Evolutionary conservation across 2,797 vertebrate species (phyloP).

Genomic region (Coregonus ussuriensis): DNA sequence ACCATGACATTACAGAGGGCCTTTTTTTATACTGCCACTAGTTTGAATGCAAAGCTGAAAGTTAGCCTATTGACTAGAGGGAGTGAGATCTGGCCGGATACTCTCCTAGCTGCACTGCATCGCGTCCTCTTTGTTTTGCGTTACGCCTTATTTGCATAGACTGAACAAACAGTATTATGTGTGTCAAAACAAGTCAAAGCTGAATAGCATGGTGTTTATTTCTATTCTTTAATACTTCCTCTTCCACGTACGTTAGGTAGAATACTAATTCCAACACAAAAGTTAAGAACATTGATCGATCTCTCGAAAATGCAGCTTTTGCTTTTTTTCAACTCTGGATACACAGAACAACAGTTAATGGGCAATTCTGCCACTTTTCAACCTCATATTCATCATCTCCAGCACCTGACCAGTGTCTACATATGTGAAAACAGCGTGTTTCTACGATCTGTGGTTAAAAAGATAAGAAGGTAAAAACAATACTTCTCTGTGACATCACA

Average conservation of each 20-base stretch:
- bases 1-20: conserved; percentile 52
- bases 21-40: too few relatives aligned
- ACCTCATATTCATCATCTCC: too few relatives aligned
- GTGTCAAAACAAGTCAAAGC: neutral
- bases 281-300: too few relatives aligned
- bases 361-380: too few relatives aligned
- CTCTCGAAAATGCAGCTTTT: too few relatives aligned
- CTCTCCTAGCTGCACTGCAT: neutral
- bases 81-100: conserved; percentile 5
- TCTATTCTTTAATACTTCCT: neutral
- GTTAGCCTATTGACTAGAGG: too few relatives aligned
- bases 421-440: too few relatives aligned
- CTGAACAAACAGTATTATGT: conserved; percentile 1
- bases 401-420: too few relatives aligned
- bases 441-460: neutral
- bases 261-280: neutral
- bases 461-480: neutral
- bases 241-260: neutral
- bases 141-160: conserved; percentile 11
- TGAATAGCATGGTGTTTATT: neutral
- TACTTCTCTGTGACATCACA: too few relatives aligned
- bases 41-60: too few relatives aligned
- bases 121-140: neutral
- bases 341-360: too few relatives aligned
- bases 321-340: too few relatives aligned